phyloP scores from a whole-genome alignment of 2,797 vertebrate genomes.

The Sardinella longiceps region DNA sequence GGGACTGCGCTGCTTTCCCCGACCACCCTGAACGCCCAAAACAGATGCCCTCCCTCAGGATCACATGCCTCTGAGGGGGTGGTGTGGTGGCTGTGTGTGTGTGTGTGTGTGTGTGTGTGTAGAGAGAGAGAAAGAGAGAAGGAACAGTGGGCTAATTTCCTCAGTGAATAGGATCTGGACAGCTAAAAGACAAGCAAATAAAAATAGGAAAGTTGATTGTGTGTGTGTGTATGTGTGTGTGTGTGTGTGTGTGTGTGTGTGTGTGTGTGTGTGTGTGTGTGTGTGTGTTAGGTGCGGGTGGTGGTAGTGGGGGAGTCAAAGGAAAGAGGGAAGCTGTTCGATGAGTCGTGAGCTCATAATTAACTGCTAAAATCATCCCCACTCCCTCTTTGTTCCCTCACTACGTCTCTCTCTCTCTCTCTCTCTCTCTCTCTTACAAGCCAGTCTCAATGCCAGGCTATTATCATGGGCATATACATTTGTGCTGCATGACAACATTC shows the following conservation, averaged over 20 bases:
- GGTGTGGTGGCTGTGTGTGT: not conserved
- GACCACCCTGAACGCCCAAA: slow-evolving; percentile 36
- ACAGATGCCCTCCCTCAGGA: slow-evolving; percentile 72
- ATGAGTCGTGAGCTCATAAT: slow-evolving; percentile 56
- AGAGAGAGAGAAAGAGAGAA: too few relatives aligned
- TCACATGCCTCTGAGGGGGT: not conserved
- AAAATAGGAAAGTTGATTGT: not conserved
- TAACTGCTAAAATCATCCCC: slow-evolving; percentile 47
- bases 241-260: slow-evolving; percentile 13
- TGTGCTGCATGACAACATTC: slow-evolving; percentile 30
- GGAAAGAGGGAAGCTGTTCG: slow-evolving; percentile 51
- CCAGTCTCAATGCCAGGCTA: slow-evolving; percentile 51
- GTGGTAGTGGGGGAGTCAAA: slow-evolving; percentile 49
- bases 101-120: not conserved
- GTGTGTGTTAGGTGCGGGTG: slow-evolving; percentile 19
- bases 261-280: not conserved
- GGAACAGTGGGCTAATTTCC: slow-evolving; percentile 67
- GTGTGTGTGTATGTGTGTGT: slow-evolving; percentile 18
- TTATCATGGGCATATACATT: slow-evolving; percentile 45
- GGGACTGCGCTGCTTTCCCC: not conserved
- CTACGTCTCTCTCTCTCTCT: slow-evolving; percentile 51
- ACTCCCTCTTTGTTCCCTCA: slow-evolving; percentile 34
- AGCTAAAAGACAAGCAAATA: not conserved
- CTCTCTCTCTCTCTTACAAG: slow-evolving; percentile 57
- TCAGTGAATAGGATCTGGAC: slow-evolving; percentile 63